Evolutionary conservation across 2,888 invertebrate genomes (phyloP), one percentile per base, ranked within the genome.

Genomic region (Portevinia maculata): DNA sequence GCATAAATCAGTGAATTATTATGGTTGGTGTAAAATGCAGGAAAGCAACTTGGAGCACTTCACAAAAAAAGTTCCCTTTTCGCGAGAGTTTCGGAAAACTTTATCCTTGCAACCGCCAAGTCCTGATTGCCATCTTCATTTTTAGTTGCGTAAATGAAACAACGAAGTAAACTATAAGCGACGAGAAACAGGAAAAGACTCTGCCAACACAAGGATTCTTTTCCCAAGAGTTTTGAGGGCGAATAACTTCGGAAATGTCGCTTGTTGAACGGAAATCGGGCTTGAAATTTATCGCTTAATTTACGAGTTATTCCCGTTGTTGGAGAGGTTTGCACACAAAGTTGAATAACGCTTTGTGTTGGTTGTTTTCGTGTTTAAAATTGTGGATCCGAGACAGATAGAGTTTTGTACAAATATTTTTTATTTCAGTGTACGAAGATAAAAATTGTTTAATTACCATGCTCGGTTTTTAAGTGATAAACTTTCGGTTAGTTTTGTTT

Each of bases 191-290:
- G 81, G 65, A 76, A 70, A 48, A 57, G 64, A 81, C 34, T 81
- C 55, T 57, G 55, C 71, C 41, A 52, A 73, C 59, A 75, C 70
- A 81, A 76, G 75, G 53, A 60, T 65, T 65, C 59, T 76, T 65
- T 76, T 76, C 19, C 76, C 7, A 37, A 52, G 52, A 75, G 70
- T 76, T 75, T 81, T 39, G 75, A 65, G 71, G 57, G 75, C 65
- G 70, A 71, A 76, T 60, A 83, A 73, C 64, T 83, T 62, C 24
- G 41, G 7, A 71, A 83, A 59, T 75, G 81, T 62, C 70, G 81
- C 59, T 83, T 71, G 83, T 78, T 78, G 53, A 83, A 62, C 83
- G 81, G 81, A 83, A 83, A 83, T 83, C 81, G 71, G 76, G 71
- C 76, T 76, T 65, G 65, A 76, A 79, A 83, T 83, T 83, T 83